Evolutionary conservation across 35 echinoderm and acorn worm genomes (phyloP).

Genomic region (Apostichopus californicus): DNA sequence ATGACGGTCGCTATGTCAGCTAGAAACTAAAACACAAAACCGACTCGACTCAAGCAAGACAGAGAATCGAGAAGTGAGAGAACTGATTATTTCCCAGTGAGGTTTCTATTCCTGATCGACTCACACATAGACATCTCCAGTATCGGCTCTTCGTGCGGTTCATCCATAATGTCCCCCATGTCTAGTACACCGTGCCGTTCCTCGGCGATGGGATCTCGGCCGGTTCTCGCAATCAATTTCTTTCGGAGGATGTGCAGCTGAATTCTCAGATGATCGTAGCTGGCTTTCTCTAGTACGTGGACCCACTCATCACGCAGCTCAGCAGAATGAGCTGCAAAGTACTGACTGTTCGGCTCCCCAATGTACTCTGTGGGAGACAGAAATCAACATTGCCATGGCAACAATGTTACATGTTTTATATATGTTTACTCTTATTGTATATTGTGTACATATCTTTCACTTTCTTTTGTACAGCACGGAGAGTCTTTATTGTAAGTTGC

Average conservation of each 20-base stretch:
- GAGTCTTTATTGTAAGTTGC: no score
- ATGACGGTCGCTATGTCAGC: no score
- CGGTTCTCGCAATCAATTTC: slow-evolving; percentile 85
- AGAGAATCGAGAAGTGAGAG: neutral
- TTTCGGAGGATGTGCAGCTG: slow-evolving; percentile 76
- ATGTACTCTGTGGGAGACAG: slow-evolving; percentile 64
- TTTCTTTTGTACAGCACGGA: no score
- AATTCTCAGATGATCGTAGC: slow-evolving; percentile 82
- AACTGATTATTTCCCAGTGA: neutral
- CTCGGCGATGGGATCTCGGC: slow-evolving; percentile 88
- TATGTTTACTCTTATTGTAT: no score
- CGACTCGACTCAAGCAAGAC: neutral
- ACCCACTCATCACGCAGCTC: slow-evolving; percentile 98
- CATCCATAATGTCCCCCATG: slow-evolving; percentile 58
- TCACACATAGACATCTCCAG: slow-evolving; percentile 98
- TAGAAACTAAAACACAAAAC: no score
- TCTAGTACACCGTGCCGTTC: slow-evolving; percentile 73
- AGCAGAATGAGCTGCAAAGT: slow-evolving; percentile 94
- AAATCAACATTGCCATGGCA: no score
- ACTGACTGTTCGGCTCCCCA: slow-evolving; percentile 91
- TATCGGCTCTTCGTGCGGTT: slow-evolving; percentile 68
- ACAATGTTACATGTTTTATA: no score
- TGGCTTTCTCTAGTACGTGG: slow-evolving; percentile 79
- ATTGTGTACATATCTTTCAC: no score
- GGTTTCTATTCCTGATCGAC: neutral